Base-by-base conservation (phyloP, 2,113 vertebrate species). In the Cyanoliseus patagonus region DNA sequence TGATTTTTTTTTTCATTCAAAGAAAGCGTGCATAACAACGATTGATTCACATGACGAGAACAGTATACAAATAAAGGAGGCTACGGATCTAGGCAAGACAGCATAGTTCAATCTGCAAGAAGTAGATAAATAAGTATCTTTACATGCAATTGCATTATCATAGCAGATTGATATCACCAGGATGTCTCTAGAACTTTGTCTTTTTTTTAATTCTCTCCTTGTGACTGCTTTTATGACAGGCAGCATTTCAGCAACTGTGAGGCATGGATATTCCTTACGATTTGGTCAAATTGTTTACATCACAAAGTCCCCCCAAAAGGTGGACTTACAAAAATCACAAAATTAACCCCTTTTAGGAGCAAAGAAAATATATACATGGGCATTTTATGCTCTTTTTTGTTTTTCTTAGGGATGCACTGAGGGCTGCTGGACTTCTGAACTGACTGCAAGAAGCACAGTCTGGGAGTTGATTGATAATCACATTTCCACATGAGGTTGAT, bases 301-400 rank as follows among this genome's bases (percentile, higher is more conserved):
- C 30, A 73, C 11, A 11, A 73, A 44, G 31, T 39, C 12, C 8
- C 4, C 4, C 5, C 1, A 33, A 79, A 88, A 64, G 4, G 3
- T 27, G 19, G 19, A 46, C 16, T 51, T 44, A 17, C 66, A 79
- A 68, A 46, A 30, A 44, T 55, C 0, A 55, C 15, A 46, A 66
- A 3, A 2, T 53, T 59, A 53, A 0, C 5, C 6, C 3, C 5
- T 53, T 75, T 46, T 28, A 72, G 24, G 25, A 51, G 8, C 2
- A 82, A 87, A 75, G 14, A 33, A 67, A 49, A 55, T 33, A 11
- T n/a, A 24, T n/a, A 49, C 14, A 53, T 4, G 67, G 7, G 30
- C 53, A 47, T 46, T 61, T 88, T 19, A 64, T 9, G 2, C 0
- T 25, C 64, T 6, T 39, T 23, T 13, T 7, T 30, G 10, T 33